phyloP scores from a whole-genome alignment of 2,888 invertebrate genomes.

The Malthinus seriepunctatus region DNA sequence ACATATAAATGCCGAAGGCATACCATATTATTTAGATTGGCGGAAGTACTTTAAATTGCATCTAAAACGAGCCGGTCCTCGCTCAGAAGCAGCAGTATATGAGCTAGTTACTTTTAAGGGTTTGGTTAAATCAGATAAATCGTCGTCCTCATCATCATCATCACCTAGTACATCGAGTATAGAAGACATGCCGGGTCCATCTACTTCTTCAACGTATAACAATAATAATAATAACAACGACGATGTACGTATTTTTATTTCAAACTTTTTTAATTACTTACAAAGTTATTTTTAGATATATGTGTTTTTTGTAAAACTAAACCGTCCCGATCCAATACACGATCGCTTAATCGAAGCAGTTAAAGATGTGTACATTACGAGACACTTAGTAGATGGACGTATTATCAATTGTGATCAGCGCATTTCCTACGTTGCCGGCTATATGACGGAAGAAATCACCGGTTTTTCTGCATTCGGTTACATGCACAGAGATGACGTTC shows the following conservation, averaged over 20 bases:
- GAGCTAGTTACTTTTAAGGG: conserved; percentile 74
- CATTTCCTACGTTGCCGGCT: conserved; percentile 86
- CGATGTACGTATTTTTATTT: not conserved
- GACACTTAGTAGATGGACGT: conserved; percentile 86
- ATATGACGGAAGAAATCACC: conserved; percentile 85
- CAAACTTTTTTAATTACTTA: not conserved
- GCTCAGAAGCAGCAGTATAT: conserved; percentile 72
- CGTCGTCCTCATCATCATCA: conserved; percentile 11
- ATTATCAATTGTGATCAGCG: conserved; percentile 91
- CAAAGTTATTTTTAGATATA: conserved; percentile 57
- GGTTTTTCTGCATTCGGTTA: conserved; percentile 88
- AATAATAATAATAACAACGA: not conserved
- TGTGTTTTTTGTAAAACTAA: conserved; percentile 73
- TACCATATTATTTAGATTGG: conserved; percentile 53
- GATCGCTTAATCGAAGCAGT: conserved; percentile 68
- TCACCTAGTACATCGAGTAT: conserved; percentile 14
- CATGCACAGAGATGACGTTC: conserved; percentile 88
- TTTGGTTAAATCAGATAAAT: conserved; percentile 41
- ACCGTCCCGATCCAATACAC: conserved; percentile 71
- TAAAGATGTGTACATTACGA: conserved; percentile 85
- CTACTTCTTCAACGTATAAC: conserved; percentile 32
- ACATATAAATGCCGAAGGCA: conserved; percentile 59
- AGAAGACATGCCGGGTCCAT: conserved; percentile 9
- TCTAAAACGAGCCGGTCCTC: conserved; percentile 69
- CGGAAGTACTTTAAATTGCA: conserved; percentile 58